Evolutionary conservation across 1,140 invertebrate species (phyloP), one percentile per base, ranked within the genome.

Genomic region (Euwallacea similis): DNA sequence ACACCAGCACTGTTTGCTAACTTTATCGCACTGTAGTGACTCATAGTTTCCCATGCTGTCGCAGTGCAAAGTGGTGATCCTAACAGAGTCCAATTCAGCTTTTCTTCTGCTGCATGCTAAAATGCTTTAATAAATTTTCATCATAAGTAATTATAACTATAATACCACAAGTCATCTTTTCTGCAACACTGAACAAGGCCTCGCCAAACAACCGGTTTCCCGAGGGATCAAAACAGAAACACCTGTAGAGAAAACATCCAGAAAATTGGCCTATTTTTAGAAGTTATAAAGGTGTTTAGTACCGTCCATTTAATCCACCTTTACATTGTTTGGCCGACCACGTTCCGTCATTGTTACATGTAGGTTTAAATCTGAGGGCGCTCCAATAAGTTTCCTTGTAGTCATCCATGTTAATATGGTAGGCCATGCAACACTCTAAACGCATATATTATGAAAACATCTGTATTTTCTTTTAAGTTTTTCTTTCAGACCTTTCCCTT

Each of bases 31-130:
- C 77, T 89, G 88, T 43, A 89, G 74, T 7, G 78, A 78, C 73
- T 88, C 87, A 74, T 85, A 89, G 79, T 88, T 87, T 7, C 88
- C 88, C 72, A 81, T 81, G 8, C 77, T 56, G 13, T 84, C 81
- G 75, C 87, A 89, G 76, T 88, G 88, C 6, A 88, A 79, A 13
- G 84, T 84, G 4, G 81, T 76, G 2, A 72, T 77, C n/a, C 81
- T 82, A 0, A 66, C 16, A 4, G 74, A 77, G 72, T 73, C 81
- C 66, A 87, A 66, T 73, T 88, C 85, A 7, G 81, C 78, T 71
- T 85, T 82, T 62, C 78, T 81, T 44, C 86, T 76, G 71, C 87
- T 88, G 74, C 87, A 88, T 11, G 85, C 86, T 72, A 42, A 1
- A 65, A 84, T 86, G 10, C 41, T 66, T 55, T 54, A 2, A 21